Base-by-base conservation (phyloP, 1,140 invertebrate genomes). In the Zaprionus gabonicus region DNA sequence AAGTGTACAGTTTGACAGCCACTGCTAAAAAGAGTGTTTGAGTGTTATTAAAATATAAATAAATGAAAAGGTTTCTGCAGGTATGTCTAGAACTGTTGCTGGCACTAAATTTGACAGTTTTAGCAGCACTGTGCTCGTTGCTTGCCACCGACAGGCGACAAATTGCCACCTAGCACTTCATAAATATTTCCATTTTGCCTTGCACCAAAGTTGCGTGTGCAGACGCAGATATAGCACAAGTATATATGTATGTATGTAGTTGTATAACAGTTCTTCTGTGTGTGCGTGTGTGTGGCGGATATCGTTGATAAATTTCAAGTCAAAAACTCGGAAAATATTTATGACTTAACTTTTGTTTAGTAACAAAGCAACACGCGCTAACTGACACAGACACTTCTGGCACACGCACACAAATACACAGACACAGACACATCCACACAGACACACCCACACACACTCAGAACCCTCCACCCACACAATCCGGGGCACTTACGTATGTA, bases 261-360 rank as follows among this genome's bases (percentile, higher is more conserved):
- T 71, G 75, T 38, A 46, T 58, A 56, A 6, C 23, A 60, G 70
- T 28, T 28, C 6, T 28, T 68, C 13, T 51, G 15, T 51, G 5
- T 68, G 71, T 83, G 68, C 59, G 72, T 80, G 71, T 71, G 69
- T 71, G 71, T 77, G 68, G 66, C 79, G 85, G 85, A 90, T 90
- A 90, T 90, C 85, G 86, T 90, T 90, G 85, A 90, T 90, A 90
- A 90, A 90, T 90, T 90, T 91, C 71, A 82, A 90, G 85, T 90
- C 85, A 82, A 84, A 85, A 90, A 90, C 76, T 90, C 81, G 79
- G 85, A 90, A 90, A 90, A 90, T 90, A 90, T 90, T 90, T 90
- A 90, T 90, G 85, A 86, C 85, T 86, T 90, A 90, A 90, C 85
- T 90, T 90, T 90, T 90, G 86, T 85, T 90, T 85, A 90, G 81